Conservation (phyloP, 2,888 invertebrate genomes). For the Anorthoa munda region DNA sequence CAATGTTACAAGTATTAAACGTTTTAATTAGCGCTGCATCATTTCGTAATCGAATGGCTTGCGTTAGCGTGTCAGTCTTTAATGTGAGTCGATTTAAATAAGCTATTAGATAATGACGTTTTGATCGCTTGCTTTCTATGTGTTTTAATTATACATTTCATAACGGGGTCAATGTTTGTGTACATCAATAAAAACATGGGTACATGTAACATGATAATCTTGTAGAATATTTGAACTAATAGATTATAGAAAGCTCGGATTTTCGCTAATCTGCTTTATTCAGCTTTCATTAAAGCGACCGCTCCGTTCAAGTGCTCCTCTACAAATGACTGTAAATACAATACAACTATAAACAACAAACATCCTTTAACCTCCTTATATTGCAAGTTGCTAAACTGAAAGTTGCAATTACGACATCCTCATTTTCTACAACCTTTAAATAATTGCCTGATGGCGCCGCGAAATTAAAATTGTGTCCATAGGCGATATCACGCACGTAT, state of each 20-base stretch:
- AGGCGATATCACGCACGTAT: too few species aligned
- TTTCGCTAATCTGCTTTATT: background rate
- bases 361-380: background rate
- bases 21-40: conserved; percentile 50
- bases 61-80: conserved; percentile 55
- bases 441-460: too few species aligned
- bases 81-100: conserved; percentile 50
- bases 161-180: conserved; percentile 5
- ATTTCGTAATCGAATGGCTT: conserved; percentile 52
- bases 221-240: too few species aligned
- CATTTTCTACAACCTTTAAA: conserved; percentile 28
- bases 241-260: background rate
- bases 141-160: conserved; percentile 28
- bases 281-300: background rate
- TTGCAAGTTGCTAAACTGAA: background rate
- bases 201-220: background rate
- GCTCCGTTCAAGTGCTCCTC: background rate
- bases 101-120: conserved; percentile 50
- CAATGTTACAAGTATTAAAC: conserved; percentile 39
- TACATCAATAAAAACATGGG: background rate
- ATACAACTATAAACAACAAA: background rate
- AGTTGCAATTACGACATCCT: conserved; percentile 28
- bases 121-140: conserved; percentile 33
- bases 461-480: too few species aligned
- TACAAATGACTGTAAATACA: conserved; percentile 6